A percentile compares a stretch with the other conserved stretches of the same genome.
These are phyloP conservation scores for Yponomeuta sedellus DNA, from an alignment of 2,888 invertebrate species.

Conservation along the genomic window DNA sequence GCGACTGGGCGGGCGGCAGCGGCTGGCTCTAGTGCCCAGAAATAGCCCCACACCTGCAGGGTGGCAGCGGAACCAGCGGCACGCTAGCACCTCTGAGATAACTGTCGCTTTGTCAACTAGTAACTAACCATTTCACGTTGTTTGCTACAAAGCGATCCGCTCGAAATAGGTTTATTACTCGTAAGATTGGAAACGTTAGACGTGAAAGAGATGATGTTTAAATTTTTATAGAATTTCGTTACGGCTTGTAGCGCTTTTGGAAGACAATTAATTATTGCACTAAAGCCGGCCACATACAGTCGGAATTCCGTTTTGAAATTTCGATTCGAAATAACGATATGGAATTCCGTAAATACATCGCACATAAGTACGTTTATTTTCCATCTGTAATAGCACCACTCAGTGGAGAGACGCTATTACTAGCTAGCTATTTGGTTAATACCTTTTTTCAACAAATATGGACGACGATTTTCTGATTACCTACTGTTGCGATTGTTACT, in stretches of 20 bases:
- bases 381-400: too few relatives aligned
- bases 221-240: neutral
- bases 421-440: too few relatives aligned
- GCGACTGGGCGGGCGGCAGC: constrained; percentile 35
- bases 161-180: constrained; percentile 9
- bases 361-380: too few relatives aligned
- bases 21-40: constrained; percentile 34
- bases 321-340: too few relatives aligned
- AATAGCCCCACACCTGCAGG: constrained; percentile 71
- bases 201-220: neutral
- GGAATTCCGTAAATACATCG: too few relatives aligned
- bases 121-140: neutral
- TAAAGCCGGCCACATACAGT: too few relatives aligned
- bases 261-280: too few relatives aligned
- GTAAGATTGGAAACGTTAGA: neutral
- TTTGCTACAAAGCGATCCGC: neutral
- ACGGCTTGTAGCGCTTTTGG: neutral
- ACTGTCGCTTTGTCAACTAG: constrained; percentile 54
- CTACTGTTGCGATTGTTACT: too few relatives aligned
- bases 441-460: too few relatives aligned
- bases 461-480: too few relatives aligned
- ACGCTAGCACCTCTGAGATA: constrained; percentile 52
- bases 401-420: too few relatives aligned
- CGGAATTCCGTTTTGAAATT: too few relatives aligned
- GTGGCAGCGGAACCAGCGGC: constrained; percentile 28